Base-by-base conservation (phyloP, 2,113 vertebrate species). In the Triplophysa dalaica region DNA sequence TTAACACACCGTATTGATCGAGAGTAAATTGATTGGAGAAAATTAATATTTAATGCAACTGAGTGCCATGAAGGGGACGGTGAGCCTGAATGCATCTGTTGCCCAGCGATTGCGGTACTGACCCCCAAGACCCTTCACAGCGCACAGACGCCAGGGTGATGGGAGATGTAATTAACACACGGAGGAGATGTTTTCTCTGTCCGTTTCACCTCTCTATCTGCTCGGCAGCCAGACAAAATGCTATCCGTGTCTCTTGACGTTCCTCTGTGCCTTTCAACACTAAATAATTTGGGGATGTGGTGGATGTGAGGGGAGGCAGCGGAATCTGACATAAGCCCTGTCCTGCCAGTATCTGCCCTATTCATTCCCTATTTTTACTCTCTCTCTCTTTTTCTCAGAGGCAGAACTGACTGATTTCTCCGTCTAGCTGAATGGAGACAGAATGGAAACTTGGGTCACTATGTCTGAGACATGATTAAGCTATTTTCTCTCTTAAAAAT, bases 11-110 rank as follows among this genome's bases (percentile, higher is more conserved):
- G 12, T 85, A 90, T 87, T 8, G 80, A 88, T 86, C 21, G 38
- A 21, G 70, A 84, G 86, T 87, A 75, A 83, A 87, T 81, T 76
- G 78, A 87, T 80, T 75, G 64, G 17, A 52, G 75, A 56, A 77
- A 77, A 87, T 90, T 83, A 45, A 88, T 89, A 88, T 89, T 88
- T 90, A 88, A 92, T 89, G 83, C 48, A 81, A 83, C 80, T 84
- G 78, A 85, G 2, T 84, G 87, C 50, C 41, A 63, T 41, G 11
- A 17, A 22, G 82, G 50, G 78, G 84, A 75, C 14, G 50, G 81
- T 19, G 16, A 70, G 79, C 86, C 22, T 1, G 19, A 29, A 63
- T 72, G 33, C 38, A 13, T 65, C 61, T 65, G 45, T 65, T 54
- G 7, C 24, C 43, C 24, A 13, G 73, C 43, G 4, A 75, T 38